Conservation (phyloP, 2,888 invertebrate genomes). For the Dilophus febrilis region DNA sequence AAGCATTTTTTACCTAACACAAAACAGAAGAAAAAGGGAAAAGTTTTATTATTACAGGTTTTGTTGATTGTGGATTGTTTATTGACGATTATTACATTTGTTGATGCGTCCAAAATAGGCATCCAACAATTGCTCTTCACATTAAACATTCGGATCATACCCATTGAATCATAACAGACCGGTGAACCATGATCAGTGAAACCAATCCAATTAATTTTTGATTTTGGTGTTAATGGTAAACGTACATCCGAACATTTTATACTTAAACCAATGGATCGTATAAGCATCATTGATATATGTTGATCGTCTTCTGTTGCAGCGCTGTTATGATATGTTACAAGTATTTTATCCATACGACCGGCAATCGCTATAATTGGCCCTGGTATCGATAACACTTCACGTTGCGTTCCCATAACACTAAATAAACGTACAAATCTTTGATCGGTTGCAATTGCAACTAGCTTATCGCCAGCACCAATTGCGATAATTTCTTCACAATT, state of each 20-base stretch:
- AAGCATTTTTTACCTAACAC: constrained; percentile 42
- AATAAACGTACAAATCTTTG: constrained; percentile 63
- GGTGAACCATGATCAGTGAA: constrained; percentile 70
- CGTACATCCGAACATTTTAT: constrained; percentile 35
- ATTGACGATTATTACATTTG: too few relatives aligned
- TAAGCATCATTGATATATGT: constrained; percentile 34
- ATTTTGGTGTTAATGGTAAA: constrained; percentile 48
- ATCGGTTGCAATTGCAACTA: constrained; percentile 66
- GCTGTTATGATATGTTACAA: constrained; percentile 50
- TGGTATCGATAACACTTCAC: constrained; percentile 49
- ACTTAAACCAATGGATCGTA: constrained; percentile 30
- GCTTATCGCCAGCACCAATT: constrained; percentile 48
- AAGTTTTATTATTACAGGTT: too few relatives aligned
- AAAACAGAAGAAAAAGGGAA: not conserved
- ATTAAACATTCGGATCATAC: constrained; percentile 54
- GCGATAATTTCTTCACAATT: constrained; percentile 62
- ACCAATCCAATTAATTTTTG: constrained; percentile 58
- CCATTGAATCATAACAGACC: constrained; percentile 56
- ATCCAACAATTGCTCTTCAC: constrained; percentile 57
- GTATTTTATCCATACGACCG: constrained; percentile 36
- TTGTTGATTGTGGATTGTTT: too few relatives aligned
- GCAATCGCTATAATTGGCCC: constrained; percentile 55
- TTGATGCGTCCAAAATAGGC: constrained; percentile 57
- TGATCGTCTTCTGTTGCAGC: constrained; percentile 38
- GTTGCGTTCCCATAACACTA: constrained; percentile 73